These are phyloP conservation scores for Pristionchus entomophagus DNA, from an alignment of 2,888 invertebrate genomes.

Conservation along the genomic window DNA sequence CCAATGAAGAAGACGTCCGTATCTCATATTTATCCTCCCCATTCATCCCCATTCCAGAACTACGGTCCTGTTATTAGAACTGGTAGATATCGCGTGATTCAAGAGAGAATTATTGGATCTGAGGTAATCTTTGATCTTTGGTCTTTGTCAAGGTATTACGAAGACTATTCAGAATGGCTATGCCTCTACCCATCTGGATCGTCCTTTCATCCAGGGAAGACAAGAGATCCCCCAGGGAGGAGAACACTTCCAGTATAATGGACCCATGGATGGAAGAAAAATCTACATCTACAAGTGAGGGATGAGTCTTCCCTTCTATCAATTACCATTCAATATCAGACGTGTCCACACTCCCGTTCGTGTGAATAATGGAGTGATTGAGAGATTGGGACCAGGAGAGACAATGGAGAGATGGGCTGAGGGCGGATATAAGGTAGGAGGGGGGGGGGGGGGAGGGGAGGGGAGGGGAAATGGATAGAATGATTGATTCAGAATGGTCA, in stretches of 20 bases:
- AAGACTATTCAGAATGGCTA: neutral
- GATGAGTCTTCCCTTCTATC: neutral
- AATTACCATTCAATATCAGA: neutral
- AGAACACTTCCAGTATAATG: neutral
- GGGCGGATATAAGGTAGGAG: conserved; percentile 14
- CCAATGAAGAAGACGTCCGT: neutral
- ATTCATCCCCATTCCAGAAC: neutral
- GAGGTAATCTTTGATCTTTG: neutral
- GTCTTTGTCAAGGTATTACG: neutral
- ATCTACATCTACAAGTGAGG: conserved; percentile 15
- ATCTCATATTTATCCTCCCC: neutral
- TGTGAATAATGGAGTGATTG: neutral
- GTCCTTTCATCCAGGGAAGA: neutral
- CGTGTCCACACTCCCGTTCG: conserved; percentile 5
- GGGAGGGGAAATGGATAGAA: neutral
- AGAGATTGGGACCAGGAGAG: neutral
- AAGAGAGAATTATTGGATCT: neutral
- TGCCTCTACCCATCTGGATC: neutral
- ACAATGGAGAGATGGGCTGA: conserved; percentile 16
- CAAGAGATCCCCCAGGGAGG: neutral
- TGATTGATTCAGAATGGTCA: conserved; percentile 12
- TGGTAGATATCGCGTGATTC: neutral
- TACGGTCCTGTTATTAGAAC: conserved; percentile 18
- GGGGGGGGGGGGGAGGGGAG: neutral
- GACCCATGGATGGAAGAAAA: conserved; percentile 2